Evolutionary conservation across 2,797 vertebrate species (phyloP).

Genomic region (Naso thynnoides): DNA sequence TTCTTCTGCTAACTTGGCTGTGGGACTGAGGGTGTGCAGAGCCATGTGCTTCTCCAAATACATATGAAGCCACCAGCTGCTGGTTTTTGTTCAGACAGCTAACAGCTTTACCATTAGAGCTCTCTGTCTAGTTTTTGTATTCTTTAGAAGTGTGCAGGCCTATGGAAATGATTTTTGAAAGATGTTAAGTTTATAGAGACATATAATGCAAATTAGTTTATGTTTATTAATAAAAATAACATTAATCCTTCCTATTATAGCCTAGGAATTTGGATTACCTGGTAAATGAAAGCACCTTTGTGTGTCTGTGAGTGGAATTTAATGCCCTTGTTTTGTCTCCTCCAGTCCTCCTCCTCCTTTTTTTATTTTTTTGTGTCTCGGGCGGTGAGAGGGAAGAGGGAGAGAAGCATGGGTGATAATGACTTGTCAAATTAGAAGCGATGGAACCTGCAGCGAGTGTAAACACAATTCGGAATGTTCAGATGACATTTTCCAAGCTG

Average conservation of each 20-base stretch:
- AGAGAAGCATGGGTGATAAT: constrained; percentile 81
- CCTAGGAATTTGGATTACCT: constrained; percentile 58
- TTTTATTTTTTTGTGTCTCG: constrained; percentile 47
- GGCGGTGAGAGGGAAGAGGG: constrained; percentile 62
- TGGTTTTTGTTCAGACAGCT: constrained; percentile 39
- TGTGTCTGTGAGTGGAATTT: constrained; percentile 48
- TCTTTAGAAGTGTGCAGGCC: constrained; percentile 24
- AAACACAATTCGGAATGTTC: constrained; percentile 82
- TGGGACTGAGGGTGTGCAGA: constrained; percentile 28
- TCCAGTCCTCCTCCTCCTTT: constrained; percentile 50
- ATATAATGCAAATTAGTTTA: constrained; percentile 27
- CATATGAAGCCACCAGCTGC: constrained; percentile 50
- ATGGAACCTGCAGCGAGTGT: constrained; percentile 83
- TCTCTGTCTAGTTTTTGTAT: constrained; percentile 25
- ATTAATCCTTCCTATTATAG: constrained; percentile 43
- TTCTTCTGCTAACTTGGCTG: constrained; percentile 34
- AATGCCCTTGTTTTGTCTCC: constrained; percentile 65
- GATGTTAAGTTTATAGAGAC: constrained; percentile 23
- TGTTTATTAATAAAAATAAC: constrained; percentile 42
- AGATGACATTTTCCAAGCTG: constrained; percentile 81
- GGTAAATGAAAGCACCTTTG: constrained; percentile 48
- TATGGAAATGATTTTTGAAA: constrained; percentile 29
- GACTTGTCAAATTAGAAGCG: constrained; percentile 85
- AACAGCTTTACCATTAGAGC: constrained; percentile 26
- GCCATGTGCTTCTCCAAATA: constrained; percentile 28